Conservation (phyloP, 2,113 vertebrate genomes). For the Notarius quadriscutis region DNA sequence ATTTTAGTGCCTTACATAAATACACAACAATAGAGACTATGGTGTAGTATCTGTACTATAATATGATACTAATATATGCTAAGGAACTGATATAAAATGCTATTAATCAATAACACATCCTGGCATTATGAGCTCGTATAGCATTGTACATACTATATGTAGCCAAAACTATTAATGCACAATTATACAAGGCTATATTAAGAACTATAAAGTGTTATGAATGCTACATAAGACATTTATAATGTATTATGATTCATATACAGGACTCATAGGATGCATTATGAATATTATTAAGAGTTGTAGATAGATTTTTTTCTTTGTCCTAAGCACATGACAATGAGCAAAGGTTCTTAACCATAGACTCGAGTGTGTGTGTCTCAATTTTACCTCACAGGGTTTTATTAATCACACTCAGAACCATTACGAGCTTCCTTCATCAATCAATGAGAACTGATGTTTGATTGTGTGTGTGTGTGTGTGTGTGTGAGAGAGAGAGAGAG, state of each 20-base stretch:
- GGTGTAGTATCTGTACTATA: neutral
- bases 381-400: conserved; percentile 2
- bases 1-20: neutral
- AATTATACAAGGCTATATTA: neutral
- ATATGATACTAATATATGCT: neutral
- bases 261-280: neutral
- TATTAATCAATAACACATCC: neutral
- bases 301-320: neutral
- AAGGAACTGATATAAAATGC: neutral
- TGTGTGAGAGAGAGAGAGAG: too few species aligned
- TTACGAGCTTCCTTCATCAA: conserved; percentile 37
- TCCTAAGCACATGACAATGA: neutral
- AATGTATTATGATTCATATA: neutral
- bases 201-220: neutral
- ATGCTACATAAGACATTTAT: neutral
- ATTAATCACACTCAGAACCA: conserved; percentile 29
- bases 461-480: conserved; percentile 2
- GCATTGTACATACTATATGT: neutral
- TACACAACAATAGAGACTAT: neutral
- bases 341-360: neutral
- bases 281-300: neutral
- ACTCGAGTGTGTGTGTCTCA: neutral
- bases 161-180: neutral
- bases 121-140: neutral
- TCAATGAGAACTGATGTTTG: conserved; percentile 6